These are phyloP conservation scores for Epistrophe eligans DNA, from an alignment of 2,888 invertebrate species.

Conservation along the genomic window DNA sequence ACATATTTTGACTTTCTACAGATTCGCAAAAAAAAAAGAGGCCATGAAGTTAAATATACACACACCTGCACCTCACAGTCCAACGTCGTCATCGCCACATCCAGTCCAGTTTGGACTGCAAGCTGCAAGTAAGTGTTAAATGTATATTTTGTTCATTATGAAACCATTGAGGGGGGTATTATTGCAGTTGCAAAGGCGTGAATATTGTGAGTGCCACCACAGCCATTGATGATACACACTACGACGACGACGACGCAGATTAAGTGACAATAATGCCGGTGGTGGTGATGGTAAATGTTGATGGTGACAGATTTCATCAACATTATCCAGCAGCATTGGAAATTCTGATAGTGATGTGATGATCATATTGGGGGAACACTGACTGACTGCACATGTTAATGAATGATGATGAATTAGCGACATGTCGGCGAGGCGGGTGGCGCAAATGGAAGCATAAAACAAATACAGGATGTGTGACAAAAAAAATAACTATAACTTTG, in stretches of 20 bases:
- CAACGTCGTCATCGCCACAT: not conserved
- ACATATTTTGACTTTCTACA: not conserved
- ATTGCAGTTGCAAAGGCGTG: conserved; percentile 1
- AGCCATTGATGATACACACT: not conserved
- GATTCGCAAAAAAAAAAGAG: conserved; percentile 6
- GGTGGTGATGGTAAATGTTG: not conserved
- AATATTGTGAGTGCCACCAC: not conserved
- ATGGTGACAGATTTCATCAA: conserved; percentile 19
- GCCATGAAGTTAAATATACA: not conserved
- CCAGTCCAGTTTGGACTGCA: not conserved
- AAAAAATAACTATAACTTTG: not conserved
- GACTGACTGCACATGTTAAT: conserved; percentile 17
- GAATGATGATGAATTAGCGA: conserved; percentile 26
- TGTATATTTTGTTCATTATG: not conserved
- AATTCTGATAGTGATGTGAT: not conserved
- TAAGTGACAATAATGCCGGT: conserved; percentile 20
- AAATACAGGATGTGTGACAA: conserved; percentile 26
- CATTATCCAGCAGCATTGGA: not conserved
- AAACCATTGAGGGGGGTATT: not conserved
- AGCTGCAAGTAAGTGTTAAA: not conserved
- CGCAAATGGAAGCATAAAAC: conserved; percentile 11
- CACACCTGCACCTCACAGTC: not conserved
- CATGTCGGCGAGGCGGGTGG: not conserved
- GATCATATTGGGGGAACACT: not conserved
- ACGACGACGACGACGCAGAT: not conserved